These are phyloP conservation scores for Hoplodrina ambigua DNA, from an alignment of 2,888 invertebrate genomes.

Conservation along the genomic window DNA sequence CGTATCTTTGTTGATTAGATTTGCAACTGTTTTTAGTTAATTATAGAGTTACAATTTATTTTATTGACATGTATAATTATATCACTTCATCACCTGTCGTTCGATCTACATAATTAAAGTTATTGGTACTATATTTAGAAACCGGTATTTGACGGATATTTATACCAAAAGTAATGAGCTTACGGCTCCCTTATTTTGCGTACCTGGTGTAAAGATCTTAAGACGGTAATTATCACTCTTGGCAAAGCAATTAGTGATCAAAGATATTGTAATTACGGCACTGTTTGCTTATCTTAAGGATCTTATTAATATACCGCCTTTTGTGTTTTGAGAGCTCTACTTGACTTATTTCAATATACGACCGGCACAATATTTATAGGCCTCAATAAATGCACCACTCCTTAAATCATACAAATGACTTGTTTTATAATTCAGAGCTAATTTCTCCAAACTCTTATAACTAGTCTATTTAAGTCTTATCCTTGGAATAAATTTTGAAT, in stretches of 20 bases:
- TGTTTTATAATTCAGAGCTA: background rate
- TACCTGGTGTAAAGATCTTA: background rate
- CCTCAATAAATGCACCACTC: background rate
- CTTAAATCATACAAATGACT: background rate
- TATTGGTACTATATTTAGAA: background rate
- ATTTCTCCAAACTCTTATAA: no score
- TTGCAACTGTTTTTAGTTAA: slow-evolving; percentile 32
- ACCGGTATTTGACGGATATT: background rate
- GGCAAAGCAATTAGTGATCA: slow-evolving; percentile 14
- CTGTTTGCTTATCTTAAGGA: slow-evolving; percentile 14
- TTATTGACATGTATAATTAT: slow-evolving; percentile 25
- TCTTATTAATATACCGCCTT: slow-evolving; percentile 3
- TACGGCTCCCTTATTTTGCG: background rate
- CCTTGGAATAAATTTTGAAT: no score
- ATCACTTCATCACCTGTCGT: background rate
- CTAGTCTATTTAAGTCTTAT: no score
- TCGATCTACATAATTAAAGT: slow-evolving; percentile 7
- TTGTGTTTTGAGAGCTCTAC: background rate
- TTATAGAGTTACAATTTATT: slow-evolving; percentile 15
- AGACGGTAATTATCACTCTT: background rate
- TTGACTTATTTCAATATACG: background rate
- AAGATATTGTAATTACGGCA: slow-evolving; percentile 11
- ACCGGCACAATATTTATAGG: background rate
- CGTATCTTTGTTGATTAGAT: slow-evolving; percentile 49
- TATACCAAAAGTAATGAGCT: background rate